phyloP scores from a whole-genome alignment of 1,140 invertebrate genomes.

The Rhyacophila brunnea region DNA sequence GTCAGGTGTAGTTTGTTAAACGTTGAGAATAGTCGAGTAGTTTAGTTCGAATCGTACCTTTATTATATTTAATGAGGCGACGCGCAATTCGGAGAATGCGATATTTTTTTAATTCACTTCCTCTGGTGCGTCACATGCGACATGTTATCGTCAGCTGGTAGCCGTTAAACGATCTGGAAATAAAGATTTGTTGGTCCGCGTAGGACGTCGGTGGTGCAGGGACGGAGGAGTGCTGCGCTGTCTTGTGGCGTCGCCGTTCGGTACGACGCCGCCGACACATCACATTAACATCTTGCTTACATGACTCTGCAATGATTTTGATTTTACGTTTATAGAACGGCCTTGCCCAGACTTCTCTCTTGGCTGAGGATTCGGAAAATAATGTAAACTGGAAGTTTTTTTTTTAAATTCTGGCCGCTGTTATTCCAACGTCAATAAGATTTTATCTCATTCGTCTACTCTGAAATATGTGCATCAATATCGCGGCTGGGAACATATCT shows the following conservation, averaged over 20 bases:
- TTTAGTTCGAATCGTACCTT: too few relatives aligned
- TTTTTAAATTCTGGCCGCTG: neutral
- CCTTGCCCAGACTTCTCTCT: conserved; percentile 2
- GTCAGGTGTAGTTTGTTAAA: too few relatives aligned
- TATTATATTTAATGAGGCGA: too few relatives aligned
- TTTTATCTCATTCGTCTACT: neutral
- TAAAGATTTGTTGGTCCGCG: conserved; percentile 1
- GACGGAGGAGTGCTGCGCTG: neutral
- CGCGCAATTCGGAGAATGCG: too few relatives aligned
- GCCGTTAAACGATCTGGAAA: neutral
- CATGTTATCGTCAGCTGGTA: neutral
- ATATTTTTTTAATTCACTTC: neutral
- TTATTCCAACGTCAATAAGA: neutral
- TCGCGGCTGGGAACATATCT: too few relatives aligned
- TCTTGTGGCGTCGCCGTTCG: too few relatives aligned
- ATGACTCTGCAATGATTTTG: neutral
- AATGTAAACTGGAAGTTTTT: neutral
- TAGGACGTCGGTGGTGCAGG: too few relatives aligned
- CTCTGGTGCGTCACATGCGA: neutral
- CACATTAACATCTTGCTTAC: neutral
- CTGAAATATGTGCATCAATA: too few relatives aligned
- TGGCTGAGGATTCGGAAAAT: neutral
- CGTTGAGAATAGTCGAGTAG: too few relatives aligned
- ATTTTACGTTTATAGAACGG: conserved; percentile 19
- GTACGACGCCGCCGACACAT: too few relatives aligned